Conservation (phyloP, 2,888 invertebrate species). For the Tryphoninae sp. region DNA sequence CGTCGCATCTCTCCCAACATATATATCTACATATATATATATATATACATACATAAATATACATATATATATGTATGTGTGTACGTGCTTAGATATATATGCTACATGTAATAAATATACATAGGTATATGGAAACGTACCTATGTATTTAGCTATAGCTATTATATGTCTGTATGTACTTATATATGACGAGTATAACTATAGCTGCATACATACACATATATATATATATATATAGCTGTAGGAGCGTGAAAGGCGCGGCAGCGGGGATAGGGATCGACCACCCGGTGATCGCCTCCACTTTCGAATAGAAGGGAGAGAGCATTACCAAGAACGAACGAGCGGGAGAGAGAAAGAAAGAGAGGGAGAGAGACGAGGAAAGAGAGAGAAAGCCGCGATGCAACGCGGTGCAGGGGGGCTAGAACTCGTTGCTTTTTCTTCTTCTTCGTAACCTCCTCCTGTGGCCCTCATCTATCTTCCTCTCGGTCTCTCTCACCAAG, state of each 20-base stretch:
- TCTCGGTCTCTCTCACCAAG: not conserved
- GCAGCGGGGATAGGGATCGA: slow-evolving; percentile 38
- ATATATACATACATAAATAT: not conserved
- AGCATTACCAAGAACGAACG: not conserved
- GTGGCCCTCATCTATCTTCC: slow-evolving; percentile 9
- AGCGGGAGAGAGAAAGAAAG: slow-evolving; percentile 14
- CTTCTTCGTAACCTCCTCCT: slow-evolving; percentile 46
- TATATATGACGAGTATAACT: slow-evolving; percentile 9
- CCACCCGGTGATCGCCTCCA: slow-evolving; percentile 51
- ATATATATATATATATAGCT: not conserved
- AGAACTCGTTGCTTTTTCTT: slow-evolving; percentile 35
- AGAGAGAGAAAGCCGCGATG: slow-evolving; percentile 20
- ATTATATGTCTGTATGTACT: not conserved
- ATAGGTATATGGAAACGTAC: not conserved
- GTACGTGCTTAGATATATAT: not conserved
- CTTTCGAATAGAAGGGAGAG: slow-evolving; percentile 8
- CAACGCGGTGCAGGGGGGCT: slow-evolving; percentile 47
- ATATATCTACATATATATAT: not conserved
- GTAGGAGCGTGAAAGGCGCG: slow-evolving; percentile 51
- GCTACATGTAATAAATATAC: not conserved
- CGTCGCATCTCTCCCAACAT: slow-evolving; percentile 48
- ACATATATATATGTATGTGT: slow-evolving; percentile 23
- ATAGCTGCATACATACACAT: not conserved
- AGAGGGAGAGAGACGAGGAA: slow-evolving; percentile 10
- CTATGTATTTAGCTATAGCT: not conserved